Base-by-base conservation (phyloP, 2,797 vertebrate species). In the Toxotes lorentzi region DNA sequence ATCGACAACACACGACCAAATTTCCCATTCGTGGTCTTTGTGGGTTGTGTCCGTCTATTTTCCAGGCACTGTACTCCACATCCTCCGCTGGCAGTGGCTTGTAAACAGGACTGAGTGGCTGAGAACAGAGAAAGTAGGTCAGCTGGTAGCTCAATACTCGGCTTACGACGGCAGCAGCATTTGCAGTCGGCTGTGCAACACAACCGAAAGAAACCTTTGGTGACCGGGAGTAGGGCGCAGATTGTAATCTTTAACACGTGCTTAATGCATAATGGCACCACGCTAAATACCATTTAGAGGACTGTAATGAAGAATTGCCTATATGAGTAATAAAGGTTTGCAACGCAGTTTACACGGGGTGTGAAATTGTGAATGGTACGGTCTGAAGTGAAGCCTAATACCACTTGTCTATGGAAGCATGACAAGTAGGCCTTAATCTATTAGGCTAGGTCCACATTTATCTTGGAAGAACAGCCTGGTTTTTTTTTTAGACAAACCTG, bases 121-220 rank as follows among this genome's bases (percentile, higher is more conserved):
- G 91, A 87, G 91, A 90, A 86, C 89, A 70, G 88, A 81, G 92
- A 96, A 96, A 97, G 95, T 96, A 96, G 96, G 96, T 96, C 95
- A 97, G 91, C 92, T 91, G 90, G 92, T 89, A 94, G 94, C 95
- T 92, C 92, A 92, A 91, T 91, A 92, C 94, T 92, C 84, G 76
- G 88, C 92, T 84, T 93, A 94, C 91, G 83, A 88, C 89, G 93
- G 90, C 91, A 91, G 92, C 93, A 87, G 92, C 92, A 90, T 88
- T 90, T 93, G 92, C 92, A 87, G 85, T 51, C 86, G 83, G 86
- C 90, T 90, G 75, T 78, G 91, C 87, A 89, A 65, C 84, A 78
- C 84, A 84, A 81, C 79, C 71, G 71, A 92, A 58, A 84, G 78
- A 81, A 82, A 87, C 71, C 88, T 77, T 82, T 62, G 64, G 71